Base-by-base conservation (phyloP, 2,797 vertebrate species). In the Pseudopleuronectes americanus region DNA sequence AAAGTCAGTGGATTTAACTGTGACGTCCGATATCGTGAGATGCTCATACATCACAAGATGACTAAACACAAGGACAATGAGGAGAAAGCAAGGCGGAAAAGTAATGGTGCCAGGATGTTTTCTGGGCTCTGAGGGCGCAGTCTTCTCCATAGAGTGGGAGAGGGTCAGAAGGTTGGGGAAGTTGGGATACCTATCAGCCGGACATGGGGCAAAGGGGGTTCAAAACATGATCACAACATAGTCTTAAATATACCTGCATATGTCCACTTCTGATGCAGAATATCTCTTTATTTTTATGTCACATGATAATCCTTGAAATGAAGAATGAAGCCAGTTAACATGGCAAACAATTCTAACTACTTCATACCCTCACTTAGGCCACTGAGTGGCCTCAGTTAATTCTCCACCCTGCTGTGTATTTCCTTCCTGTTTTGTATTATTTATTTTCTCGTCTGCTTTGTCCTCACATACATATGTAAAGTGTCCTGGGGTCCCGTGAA, bases 21-120 rank as follows among this genome's bases (percentile, higher is more conserved):
- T 62, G 72, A 79, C 60, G 84, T 86, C 87, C 76, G 51, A 79
- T 84, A 73, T 56, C 14, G 6, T 82, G 73, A 88, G 78, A 76
- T 8, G 59, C 76, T 91, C 83, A 86, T 82, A 84, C 84, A 84
- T 91, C 90, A 90, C 72, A 4, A 22, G 75, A 74, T 51, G 41
- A 26, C 73, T 43, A 65, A 74, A 64, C 79, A 86, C 88, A 91
- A 92, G 91, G 91, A 90, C 91, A 76, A 63, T 21, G 9, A 53
- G 68, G 74, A 84, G 84, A 85, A 79, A 55, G 68, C 56, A 21
- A n/a, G 7, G 8, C 14, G 9, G 19, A 48, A 21, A 8, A 48
- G n/a, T 21, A 62, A 78, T 77, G 65, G 62, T 19, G 51, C 59
- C 81, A n/a, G 68, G 78, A 74, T 6, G 70, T 48, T 70, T 52